Evolutionary conservation across 2,888 invertebrate genomes (phyloP).

Genomic region (Spodoptera picta): DNA sequence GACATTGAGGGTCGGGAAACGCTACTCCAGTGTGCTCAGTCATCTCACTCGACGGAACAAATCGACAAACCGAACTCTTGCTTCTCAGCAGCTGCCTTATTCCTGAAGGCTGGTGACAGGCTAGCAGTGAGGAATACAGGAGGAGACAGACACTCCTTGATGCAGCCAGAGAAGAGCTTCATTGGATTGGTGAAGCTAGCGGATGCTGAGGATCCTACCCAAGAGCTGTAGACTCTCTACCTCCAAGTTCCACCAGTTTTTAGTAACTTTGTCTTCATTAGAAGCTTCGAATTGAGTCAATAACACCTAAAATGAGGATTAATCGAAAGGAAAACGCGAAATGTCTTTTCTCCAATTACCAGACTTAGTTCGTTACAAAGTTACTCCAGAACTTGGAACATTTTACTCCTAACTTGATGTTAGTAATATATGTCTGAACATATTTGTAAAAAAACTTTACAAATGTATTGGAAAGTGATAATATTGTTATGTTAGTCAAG

Average conservation of each 20-base stretch:
- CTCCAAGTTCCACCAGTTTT: constrained; percentile 21
- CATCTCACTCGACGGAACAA: constrained; percentile 87
- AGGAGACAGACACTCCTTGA: constrained; percentile 90
- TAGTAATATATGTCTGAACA: constrained; percentile 33
- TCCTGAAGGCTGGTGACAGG: constrained; percentile 90
- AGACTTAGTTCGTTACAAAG: constrained; percentile 7
- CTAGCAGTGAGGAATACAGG: constrained; percentile 92
- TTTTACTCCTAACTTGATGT: constrained; percentile 30
- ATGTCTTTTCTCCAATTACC: constrained; percentile 2
- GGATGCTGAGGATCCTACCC: constrained; percentile 82
- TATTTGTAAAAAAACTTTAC: constrained; percentile 53
- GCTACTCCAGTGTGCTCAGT: constrained; percentile 92
- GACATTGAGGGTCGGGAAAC: constrained; percentile 88
- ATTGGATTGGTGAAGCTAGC: constrained; percentile 94
- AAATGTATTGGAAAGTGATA: constrained; percentile 66
- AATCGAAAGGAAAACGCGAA: constrained; percentile 2
- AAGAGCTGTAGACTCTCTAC: constrained; percentile 68
- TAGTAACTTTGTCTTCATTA: constrained; percentile 11
- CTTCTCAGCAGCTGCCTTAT: constrained; percentile 91
- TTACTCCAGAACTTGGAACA: constrained; percentile 18
- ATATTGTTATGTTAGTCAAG: constrained; percentile 68
- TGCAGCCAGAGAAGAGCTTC: constrained; percentile 93
- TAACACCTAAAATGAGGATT: constrained; percentile 4
- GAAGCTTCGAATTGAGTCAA: background rate
- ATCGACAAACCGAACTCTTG: constrained; percentile 92